Evolutionary conservation across 2,888 invertebrate species (phyloP).

Genomic region (Phyto melanocephala): DNA sequence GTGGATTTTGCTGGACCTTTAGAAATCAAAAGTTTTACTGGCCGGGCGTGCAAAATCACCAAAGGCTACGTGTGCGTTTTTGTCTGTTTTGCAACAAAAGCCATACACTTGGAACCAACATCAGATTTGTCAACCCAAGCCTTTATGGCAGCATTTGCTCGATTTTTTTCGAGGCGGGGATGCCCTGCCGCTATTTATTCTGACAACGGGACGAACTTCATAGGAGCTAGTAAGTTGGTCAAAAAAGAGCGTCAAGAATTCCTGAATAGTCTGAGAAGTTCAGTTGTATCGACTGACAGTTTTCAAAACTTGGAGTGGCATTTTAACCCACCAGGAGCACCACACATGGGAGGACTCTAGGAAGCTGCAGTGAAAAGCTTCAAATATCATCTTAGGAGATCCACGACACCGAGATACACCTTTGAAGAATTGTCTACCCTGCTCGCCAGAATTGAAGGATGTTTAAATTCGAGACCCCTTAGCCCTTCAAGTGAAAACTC

Average conservation of each 20-base stretch:
- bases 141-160: constrained; percentile 23
- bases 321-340: constrained; percentile 9
- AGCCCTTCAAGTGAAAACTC: constrained; percentile 5
- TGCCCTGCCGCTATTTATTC: constrained; percentile 20
- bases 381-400: background rate
- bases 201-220: constrained; percentile 22
- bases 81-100: constrained; percentile 3
- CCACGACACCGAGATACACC: background rate
- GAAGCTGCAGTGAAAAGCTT: too few relatives aligned
- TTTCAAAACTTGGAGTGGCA: background rate
- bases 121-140: constrained; percentile 16
- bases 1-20: too few relatives aligned
- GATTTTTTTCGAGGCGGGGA: constrained; percentile 16
- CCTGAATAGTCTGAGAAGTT: background rate
- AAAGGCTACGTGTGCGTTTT: background rate
- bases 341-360: constrained; percentile 24
- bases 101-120: constrained; percentile 24
- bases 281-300: too few relatives aligned
- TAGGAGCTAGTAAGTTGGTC: background rate
- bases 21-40: too few relatives aligned
- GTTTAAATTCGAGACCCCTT: constrained; percentile 28
- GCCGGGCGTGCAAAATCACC: background rate
- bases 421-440: constrained; percentile 9
- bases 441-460: constrained; percentile 23
- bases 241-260: background rate